Evolutionary conservation across 2,113 vertebrate species (phyloP), one percentile per base, ranked within the genome.

Genomic region (Heliornis fulica): DNA sequence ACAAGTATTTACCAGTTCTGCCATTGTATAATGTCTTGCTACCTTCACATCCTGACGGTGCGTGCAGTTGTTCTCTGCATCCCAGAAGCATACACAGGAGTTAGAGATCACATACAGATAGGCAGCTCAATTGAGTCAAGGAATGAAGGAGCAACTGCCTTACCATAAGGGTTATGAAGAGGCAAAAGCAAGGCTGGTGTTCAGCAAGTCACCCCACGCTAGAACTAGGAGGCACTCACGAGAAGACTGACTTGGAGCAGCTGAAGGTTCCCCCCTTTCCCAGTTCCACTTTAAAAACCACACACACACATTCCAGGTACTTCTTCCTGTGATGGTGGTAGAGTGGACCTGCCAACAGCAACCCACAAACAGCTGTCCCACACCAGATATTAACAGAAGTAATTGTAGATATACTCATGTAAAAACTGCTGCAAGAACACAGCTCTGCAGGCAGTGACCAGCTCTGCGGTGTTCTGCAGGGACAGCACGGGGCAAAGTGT

Each of bases 141-240:
- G 45, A 65, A 77, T 2, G n/a, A n/a, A n/a, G 8, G n/a, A 94
- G 72, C 87, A 92, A 77, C 81, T 96, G 63, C 66, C 79, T 93
- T 61, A 53, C 43, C 43, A 2, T 25, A 82, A 89, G 31, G 23
- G 36, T 71, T 64, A 66, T 7, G 56, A 91, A 23, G 51, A 87
- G 43, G 48, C 11, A 14, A 60, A 65, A 76, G 43, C 36, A 61
- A 76, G 53, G 32, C 57, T 26, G 15, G 40, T 61, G 48, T 51
- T 79, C 57, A 76, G 31, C 31, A 68, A 75, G 75, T 71, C 43
- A 38, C 45, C 77, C 36, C 15, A 51, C 59, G 60, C 13, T 13
- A 64, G 26, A 93, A 5, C 22, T 10, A 54, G 61, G 19, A 93
- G 50, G 11, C 48, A 36, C n/a, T 71, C 1, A 31, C 16, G 34